Conservation (phyloP, 2,113 vertebrate species). For the Hyperoodon ampullatus region DNA sequence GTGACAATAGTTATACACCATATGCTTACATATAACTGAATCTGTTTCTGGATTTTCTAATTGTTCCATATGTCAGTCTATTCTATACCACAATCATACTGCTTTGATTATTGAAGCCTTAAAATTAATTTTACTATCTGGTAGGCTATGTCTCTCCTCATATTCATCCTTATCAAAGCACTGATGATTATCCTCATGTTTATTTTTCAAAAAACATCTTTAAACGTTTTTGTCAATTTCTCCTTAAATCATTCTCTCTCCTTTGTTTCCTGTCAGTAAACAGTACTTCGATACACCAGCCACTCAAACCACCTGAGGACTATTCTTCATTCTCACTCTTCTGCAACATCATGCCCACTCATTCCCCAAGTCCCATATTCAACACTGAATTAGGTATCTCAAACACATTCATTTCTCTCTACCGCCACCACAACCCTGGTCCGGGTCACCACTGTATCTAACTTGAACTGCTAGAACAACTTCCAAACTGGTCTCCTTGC, state of each 20-base stretch:
- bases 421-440: not conserved
- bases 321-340: not conserved
- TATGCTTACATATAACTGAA: not conserved
- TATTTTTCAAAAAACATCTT: not conserved
- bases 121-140: constrained; percentile 9
- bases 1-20: not conserved
- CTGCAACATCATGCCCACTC: not conserved
- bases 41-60: not conserved
- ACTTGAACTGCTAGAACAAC: not conserved
- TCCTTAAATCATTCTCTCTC: not conserved
- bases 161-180: not conserved
- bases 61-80: not conserved
- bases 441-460: not conserved
- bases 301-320: not conserved
- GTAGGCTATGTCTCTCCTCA: not conserved
- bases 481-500: not conserved
- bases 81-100: not conserved
- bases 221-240: not conserved
- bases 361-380: not conserved
- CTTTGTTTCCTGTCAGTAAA: not conserved
- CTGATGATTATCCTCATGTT: not conserved
- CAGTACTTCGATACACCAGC: not conserved
- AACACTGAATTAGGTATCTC: not conserved
- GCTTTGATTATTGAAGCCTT: not conserved
- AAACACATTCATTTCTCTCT: not conserved